These are phyloP conservation scores for Drosophila takahashii DNA, from an alignment of 1,140 invertebrate genomes.

Conservation along the genomic window DNA sequence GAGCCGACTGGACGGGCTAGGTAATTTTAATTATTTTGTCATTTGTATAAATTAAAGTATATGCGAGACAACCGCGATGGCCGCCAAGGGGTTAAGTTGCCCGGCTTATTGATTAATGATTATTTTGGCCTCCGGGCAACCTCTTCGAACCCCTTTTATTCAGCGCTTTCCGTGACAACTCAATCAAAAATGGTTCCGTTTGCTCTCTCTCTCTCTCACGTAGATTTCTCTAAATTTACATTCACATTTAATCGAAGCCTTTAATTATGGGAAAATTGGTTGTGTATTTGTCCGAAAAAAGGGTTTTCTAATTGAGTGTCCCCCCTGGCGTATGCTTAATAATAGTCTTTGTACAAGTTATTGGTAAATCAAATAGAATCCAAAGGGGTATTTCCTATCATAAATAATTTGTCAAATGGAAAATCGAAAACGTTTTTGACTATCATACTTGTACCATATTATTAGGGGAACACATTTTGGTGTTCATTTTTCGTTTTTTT, in stretches of 20 bases:
- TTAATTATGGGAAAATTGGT: conserved; percentile 28
- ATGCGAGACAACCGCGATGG: conserved; percentile 41
- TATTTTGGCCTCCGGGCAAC: conserved; percentile 18
- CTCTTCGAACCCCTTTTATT: conserved; percentile 1
- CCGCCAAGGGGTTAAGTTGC: conserved; percentile 33
- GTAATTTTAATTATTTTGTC: conserved; percentile 81
- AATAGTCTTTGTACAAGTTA: neutral
- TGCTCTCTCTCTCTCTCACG: too few species aligned
- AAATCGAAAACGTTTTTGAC: conserved; percentile 3
- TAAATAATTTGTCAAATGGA: conserved; percentile 13
- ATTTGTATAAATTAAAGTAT: conserved; percentile 83
- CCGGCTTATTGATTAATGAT: conserved; percentile 56
- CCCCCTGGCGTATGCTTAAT: conserved; percentile 23
- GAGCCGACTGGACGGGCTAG: conserved; percentile 14
- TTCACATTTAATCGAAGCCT: conserved; percentile 37
- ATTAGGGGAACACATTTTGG: too few species aligned
- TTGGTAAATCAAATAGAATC: conserved; percentile 2
- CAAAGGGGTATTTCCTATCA: neutral
- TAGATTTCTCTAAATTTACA: conserved; percentile 31
- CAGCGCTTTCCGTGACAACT: conserved; percentile 45
- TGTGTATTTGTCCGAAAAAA: conserved; percentile 1
- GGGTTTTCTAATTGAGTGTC: conserved; percentile 8
- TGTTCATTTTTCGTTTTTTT: too few species aligned
- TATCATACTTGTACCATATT: neutral
- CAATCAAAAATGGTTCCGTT: conserved; percentile 38